Evolutionary conservation across 2,797 vertebrate genomes (phyloP), one percentile per base, ranked within the genome.

Genomic region (Tenualosa ilisha): DNA sequence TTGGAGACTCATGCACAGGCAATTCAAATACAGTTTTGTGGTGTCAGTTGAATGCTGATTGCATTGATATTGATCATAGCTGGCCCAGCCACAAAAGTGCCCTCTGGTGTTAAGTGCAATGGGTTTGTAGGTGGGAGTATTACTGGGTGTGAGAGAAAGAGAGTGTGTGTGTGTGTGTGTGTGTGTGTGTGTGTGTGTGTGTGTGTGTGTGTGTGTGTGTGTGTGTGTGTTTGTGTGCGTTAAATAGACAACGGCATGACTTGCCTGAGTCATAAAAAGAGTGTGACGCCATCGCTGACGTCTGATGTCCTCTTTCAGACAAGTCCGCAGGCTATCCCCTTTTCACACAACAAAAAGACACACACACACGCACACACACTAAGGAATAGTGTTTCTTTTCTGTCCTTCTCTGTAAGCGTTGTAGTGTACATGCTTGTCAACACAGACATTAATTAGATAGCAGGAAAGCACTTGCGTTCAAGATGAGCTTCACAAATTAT

Each of bases 291-390:
- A 79, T 46, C 2, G 72, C 40, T 79, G 37, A 46, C 15, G 15
- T 79, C 40, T 46, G 40, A 79, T 20, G 37, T 79, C 40, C 37
- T 43, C 72, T 79, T 43, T 79, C 72, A 79, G 72, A 79, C 72
- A 46, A 79, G 40, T 37, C 37, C 46, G 72, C 72, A 79, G 37
- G 72, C 37, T 46, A 79, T 79, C 37, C 15, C 6, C 26, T 40
- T 15, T 37, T 72, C n/a, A 24, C 40, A 51, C 31, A 31, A 75
- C 37, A n/a, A n/a, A n/a, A n/a, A n/a, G n/a, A 31, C 11, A 79
- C 15, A 79, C 40, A 79, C 72, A 79, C 72, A 65, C 24, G 13
- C 63, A 79, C 72, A 79, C 72, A 79, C 13, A 79, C 26, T 1
- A 43, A 37, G 6, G 5, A 75, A n/a, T 24, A 63, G n/a, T 63